Evolutionary conservation across 2,888 invertebrate genomes (phyloP).

Genomic region (Acrocyrtus sp.): DNA sequence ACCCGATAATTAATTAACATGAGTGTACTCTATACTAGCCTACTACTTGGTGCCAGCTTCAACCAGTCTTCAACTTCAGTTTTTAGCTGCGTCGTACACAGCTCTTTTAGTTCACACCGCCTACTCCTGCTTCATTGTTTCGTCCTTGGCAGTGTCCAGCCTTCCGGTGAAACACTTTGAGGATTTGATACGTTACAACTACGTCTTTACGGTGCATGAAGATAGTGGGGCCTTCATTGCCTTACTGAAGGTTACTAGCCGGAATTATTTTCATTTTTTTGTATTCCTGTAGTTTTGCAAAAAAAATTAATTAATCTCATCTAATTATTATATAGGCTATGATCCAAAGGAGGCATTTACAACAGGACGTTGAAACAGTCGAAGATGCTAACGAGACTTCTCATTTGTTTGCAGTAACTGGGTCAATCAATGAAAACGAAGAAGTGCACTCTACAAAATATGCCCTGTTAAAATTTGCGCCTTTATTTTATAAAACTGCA

Average conservation of each 20-base stretch:
- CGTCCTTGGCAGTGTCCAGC: slow-evolving; percentile 28
- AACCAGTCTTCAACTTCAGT: slow-evolving; percentile 17
- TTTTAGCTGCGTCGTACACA: slow-evolving; percentile 17
- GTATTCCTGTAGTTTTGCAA: background rate
- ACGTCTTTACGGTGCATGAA: slow-evolving; percentile 43
- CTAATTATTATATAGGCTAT: slow-evolving; percentile 24
- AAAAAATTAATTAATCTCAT: background rate
- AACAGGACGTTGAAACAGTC: slow-evolving; percentile 25
- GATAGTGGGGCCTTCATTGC: slow-evolving; percentile 33
- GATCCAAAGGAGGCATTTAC: slow-evolving; percentile 16
- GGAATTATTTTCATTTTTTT: background rate
- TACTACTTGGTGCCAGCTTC: slow-evolving; percentile 36
- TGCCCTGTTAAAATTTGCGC: background rate
- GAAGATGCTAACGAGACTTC: slow-evolving; percentile 27
- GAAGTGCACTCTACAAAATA: background rate
- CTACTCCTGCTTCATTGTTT: slow-evolving; percentile 44
- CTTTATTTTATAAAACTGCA: background rate
- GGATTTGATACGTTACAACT: slow-evolving; percentile 38
- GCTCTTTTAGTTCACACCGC: slow-evolving; percentile 33
- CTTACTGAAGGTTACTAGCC: slow-evolving; percentile 37
- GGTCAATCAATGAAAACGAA: background rate
- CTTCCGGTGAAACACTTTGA: slow-evolving; percentile 37
- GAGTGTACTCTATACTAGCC: slow-evolving; percentile 12
- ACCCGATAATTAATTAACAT: background rate
- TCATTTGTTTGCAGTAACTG: slow-evolving; percentile 23